Conservation (phyloP, 30 jellyfish, hydroid and myxozoan species). For the Aurelia coerulea region DNA sequence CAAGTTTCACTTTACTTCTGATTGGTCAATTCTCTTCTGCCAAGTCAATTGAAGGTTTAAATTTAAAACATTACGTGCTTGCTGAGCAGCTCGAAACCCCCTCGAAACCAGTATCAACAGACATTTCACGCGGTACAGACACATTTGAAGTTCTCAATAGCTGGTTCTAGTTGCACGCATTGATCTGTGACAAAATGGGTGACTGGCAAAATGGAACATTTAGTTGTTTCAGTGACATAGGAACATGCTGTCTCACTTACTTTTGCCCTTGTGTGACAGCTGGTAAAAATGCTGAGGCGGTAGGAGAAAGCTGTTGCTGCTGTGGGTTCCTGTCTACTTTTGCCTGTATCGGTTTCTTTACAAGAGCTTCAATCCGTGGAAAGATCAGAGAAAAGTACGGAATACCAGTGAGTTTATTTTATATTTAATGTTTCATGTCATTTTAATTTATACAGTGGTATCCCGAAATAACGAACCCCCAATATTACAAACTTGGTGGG, state of each 20-base stretch:
- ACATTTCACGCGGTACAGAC: no score
- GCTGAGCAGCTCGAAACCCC: no score
- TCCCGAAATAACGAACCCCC: no score
- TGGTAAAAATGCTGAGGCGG: slow-evolving; percentile 84
- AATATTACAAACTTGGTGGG: no score
- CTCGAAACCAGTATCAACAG: no score
- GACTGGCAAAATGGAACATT: slow-evolving; percentile 31
- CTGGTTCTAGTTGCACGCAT: neutral
- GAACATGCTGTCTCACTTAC: slow-evolving; percentile 60
- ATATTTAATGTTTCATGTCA: neutral
- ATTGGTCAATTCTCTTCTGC: no score
- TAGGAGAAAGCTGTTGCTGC: slow-evolving; percentile 66
- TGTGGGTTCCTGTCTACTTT: slow-evolving; percentile 56
- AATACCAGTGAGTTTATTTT: slow-evolving; percentile 38
- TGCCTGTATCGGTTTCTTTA: slow-evolving; percentile 69
- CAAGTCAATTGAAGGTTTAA: no score
- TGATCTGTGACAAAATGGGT: neutral
- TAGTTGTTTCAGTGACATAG: slow-evolving; percentile 70
- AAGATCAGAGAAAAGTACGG: slow-evolving; percentile 72
- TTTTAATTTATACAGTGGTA: no score
- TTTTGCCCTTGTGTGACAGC: slow-evolving; percentile 81
- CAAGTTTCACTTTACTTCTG: no score
- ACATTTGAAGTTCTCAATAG: no score
- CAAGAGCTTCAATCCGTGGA: slow-evolving; percentile 64
- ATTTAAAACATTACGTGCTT: no score